These are phyloP conservation scores for Nilaparvata lugens DNA, from an alignment of 1,140 invertebrate species.

Conservation along the genomic window DNA sequence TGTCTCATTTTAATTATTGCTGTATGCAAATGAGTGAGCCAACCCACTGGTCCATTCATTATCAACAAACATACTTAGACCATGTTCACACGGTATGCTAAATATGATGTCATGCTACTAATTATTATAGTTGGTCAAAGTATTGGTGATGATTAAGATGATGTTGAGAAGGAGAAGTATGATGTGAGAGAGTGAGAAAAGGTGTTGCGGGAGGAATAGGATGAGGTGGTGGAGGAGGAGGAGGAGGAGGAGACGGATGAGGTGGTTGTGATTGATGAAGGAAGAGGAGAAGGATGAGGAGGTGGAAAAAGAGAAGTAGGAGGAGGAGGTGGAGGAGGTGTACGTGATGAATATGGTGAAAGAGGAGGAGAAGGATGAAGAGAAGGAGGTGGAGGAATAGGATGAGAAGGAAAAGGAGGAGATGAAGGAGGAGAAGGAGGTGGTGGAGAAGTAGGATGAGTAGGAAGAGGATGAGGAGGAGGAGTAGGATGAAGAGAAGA, in stretches of 20 bases:
- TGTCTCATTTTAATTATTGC: no score
- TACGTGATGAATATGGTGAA: background rate
- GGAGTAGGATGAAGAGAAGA: slow-evolving; percentile 1
- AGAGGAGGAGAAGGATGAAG: background rate
- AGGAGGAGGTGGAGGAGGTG: background rate
- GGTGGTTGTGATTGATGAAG: background rate
- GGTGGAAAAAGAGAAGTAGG: background rate
- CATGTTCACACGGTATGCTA: no score
- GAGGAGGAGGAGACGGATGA: background rate
- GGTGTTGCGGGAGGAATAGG: background rate
- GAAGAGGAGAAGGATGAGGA: background rate
- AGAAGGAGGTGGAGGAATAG: slow-evolving; percentile 7
- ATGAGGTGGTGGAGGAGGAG: background rate
- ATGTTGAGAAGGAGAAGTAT: background rate
- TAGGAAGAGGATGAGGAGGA: background rate
- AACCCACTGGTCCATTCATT: no score
- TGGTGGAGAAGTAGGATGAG: background rate
- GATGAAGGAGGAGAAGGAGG: slow-evolving; percentile 3
- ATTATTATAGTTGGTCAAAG: no score
- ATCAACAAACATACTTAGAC: no score
- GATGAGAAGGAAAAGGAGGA: background rate
- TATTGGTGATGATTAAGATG: background rate
- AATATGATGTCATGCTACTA: no score
- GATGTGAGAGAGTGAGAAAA: no score
- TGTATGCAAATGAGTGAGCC: no score